Percentiles rank a stretch among this genome's conserved stretches.
phyloP scores from a whole-genome alignment of 2,113 vertebrate genomes.

The Hypomesus transpacificus region DNA sequence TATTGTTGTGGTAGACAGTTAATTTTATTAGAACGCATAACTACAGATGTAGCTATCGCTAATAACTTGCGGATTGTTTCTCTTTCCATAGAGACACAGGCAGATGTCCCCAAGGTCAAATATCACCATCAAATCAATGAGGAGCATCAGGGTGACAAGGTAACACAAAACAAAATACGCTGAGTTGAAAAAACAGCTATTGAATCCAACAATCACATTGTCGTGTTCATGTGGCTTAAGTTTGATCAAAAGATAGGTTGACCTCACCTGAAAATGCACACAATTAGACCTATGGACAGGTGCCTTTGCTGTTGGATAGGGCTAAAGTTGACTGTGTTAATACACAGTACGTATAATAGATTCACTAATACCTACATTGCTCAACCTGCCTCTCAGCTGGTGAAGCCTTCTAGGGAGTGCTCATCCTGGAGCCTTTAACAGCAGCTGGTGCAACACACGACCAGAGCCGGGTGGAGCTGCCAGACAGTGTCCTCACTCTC shows the following conservation, averaged over 20 bases:
- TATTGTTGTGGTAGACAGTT: constrained; percentile 38
- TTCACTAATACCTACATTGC: background rate
- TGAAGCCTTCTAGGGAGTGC: constrained; percentile 2
- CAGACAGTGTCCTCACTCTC: background rate
- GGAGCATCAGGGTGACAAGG: background rate
- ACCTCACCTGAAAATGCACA: background rate
- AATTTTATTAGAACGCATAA: constrained; percentile 40
- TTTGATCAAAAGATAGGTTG: too few species aligned
- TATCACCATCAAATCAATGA: constrained; percentile 39
- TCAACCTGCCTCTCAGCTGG: background rate
- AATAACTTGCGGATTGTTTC: background rate
- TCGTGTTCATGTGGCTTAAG: too few species aligned
- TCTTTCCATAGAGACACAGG: background rate
- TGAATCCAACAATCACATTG: too few species aligned
- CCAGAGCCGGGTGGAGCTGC: constrained; percentile 15
- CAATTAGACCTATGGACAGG: background rate
- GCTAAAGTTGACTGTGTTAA: too few species aligned
- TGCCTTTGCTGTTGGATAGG: background rate
- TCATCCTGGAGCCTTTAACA: background rate
- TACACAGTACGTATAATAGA: too few species aligned
- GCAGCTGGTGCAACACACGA: constrained; percentile 24
- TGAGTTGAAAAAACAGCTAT: background rate
- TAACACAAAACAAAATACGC: background rate
- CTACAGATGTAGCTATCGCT: constrained; percentile 15
- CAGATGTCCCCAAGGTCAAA: constrained; percentile 43